These are phyloP conservation scores for Dicyrtomina minuta DNA, from an alignment of 2,888 invertebrate genomes.

Conservation along the genomic window DNA sequence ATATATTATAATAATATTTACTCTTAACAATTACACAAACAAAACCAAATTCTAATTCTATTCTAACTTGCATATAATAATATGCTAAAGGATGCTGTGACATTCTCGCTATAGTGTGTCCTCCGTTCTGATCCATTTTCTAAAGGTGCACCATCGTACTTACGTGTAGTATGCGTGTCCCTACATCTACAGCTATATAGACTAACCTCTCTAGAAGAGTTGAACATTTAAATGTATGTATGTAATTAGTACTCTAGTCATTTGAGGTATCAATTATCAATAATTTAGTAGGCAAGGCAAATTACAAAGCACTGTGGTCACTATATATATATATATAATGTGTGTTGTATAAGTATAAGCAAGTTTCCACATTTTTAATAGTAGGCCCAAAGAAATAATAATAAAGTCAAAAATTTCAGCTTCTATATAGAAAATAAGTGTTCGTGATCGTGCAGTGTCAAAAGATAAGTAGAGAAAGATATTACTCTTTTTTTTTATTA, in stretches of 20 bases:
- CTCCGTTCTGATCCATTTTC: no score
- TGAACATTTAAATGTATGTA: not conserved
- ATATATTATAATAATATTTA: not conserved
- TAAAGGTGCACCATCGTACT: no score
- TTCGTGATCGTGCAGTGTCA: not conserved
- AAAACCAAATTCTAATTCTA: not conserved
- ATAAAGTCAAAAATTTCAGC: not conserved
- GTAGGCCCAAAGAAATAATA: slow-evolving; percentile 6
- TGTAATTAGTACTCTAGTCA: not conserved
- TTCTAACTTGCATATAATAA: not conserved
- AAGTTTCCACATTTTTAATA: not conserved
- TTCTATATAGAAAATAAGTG: not conserved
- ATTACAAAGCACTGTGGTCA: slow-evolving; percentile 22
- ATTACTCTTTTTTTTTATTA: no score
- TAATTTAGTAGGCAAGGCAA: slow-evolving; percentile 7
- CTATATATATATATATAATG: not conserved
- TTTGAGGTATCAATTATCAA: not conserved
- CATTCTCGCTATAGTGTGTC: no score
- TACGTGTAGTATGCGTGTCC: no score
- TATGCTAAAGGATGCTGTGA: no score
- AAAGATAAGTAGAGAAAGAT: no score
- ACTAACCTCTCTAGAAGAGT: no score
- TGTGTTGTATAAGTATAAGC: not conserved
- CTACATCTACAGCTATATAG: no score
- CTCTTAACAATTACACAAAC: not conserved